phyloP scores from a whole-genome alignment of 2,888 invertebrate genomes.

The Trissoscelio sp. region DNA sequence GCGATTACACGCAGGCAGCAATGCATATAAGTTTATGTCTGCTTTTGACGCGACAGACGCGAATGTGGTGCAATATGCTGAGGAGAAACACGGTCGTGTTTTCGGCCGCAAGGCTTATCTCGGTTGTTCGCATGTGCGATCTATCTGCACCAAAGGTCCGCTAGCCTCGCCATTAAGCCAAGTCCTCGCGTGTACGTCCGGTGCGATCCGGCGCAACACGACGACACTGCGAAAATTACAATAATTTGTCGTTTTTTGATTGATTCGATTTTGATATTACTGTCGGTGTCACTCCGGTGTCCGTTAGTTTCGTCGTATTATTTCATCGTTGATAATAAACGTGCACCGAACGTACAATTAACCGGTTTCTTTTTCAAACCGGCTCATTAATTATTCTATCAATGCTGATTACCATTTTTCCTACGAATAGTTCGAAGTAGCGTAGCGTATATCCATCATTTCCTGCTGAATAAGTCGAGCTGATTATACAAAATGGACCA shows the following conservation, averaged over 20 bases:
- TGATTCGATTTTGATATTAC: slow-evolving; percentile 52
- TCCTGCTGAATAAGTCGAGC: slow-evolving; percentile 65
- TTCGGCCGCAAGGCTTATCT: slow-evolving; percentile 73
- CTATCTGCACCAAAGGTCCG: slow-evolving; percentile 68
- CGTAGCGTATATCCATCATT: slow-evolving; percentile 65
- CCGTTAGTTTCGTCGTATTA: slow-evolving; percentile 40
- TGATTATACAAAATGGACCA: slow-evolving; percentile 68
- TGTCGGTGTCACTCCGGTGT: slow-evolving; percentile 21
- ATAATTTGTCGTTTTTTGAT: slow-evolving; percentile 56
- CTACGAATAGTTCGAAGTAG: slow-evolving; percentile 63
- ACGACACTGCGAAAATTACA: slow-evolving; percentile 57
- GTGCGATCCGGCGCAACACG: slow-evolving; percentile 63
- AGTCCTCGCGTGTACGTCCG: slow-evolving; percentile 78
- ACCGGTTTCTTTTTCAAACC: slow-evolving; percentile 61
- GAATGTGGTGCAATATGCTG: slow-evolving; percentile 73
- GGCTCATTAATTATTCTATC: slow-evolving; percentile 67
- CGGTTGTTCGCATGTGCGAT: slow-evolving; percentile 77
- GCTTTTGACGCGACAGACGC: slow-evolving; percentile 68
- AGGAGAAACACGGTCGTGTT: slow-evolving; percentile 71
- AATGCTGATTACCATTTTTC: slow-evolving; percentile 64
- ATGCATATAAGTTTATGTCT: slow-evolving; percentile 42
- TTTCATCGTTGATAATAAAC: slow-evolving; percentile 33
- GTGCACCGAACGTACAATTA: slow-evolving; percentile 52
- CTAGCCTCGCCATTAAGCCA: slow-evolving; percentile 76
- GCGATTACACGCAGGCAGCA: slow-evolving; percentile 15